A percentile compares a stretch with the other conserved stretches of the same genome.
Conservation (phyloP, 2,113 vertebrate species). For the Siniperca knerii region DNA sequence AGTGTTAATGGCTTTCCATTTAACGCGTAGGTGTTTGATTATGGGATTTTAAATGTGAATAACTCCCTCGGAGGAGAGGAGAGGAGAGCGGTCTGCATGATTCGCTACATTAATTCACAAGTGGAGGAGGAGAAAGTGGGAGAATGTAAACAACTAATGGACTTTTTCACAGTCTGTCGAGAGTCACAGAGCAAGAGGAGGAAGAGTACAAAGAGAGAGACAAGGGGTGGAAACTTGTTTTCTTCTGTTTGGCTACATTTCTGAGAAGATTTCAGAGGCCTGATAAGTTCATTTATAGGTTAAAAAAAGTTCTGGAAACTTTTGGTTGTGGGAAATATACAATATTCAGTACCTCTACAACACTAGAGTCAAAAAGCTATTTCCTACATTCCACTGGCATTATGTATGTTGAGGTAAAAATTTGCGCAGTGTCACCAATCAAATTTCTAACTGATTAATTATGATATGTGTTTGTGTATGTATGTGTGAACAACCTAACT, state of each 20-base stretch:
- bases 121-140: conserved; percentile 46
- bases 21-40: conserved; percentile 75
- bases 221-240: neutral
- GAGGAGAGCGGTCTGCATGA: neutral
- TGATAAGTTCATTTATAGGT: neutral
- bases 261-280: neutral
- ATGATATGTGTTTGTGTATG: neutral
- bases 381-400: neutral
- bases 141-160: conserved; percentile 62
- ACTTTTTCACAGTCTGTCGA: conserved; percentile 39
- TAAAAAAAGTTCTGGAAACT: neutral
- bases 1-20: conserved; percentile 74
- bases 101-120: conserved; percentile 62
- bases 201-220: neutral
- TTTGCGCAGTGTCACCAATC: conserved; percentile 5
- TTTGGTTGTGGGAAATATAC: neutral
- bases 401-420: neutral
- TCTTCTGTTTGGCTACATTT: neutral
- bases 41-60: conserved; percentile 75
- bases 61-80: conserved; percentile 34
- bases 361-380: neutral
- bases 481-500: neutral
- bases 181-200: neutral
- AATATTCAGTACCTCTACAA: neutral
- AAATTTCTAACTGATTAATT: neutral